These are phyloP conservation scores for Drosophila engyochracea DNA, from an alignment of 2,888 invertebrate genomes.

Conservation along the genomic window DNA sequence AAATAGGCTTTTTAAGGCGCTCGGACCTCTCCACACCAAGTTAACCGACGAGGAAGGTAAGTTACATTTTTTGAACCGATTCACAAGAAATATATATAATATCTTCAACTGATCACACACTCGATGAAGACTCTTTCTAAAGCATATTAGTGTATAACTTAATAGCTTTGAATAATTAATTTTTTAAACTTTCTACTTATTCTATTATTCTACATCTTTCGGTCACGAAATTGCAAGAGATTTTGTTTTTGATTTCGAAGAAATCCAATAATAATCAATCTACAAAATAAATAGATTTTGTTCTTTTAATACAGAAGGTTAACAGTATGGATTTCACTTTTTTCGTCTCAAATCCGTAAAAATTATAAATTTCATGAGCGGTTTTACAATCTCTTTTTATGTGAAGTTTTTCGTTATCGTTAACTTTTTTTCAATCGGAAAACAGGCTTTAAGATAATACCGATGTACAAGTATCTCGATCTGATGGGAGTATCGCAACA, in stretches of 20 bases:
- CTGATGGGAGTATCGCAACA: background rate
- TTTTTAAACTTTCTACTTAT: background rate
- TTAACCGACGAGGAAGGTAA: constrained; percentile 94
- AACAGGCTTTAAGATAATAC: background rate
- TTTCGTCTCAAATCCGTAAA: background rate
- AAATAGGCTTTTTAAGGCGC: constrained; percentile 92
- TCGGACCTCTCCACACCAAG: constrained; percentile 91
- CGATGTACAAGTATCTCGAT: background rate
- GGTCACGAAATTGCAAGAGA: background rate
- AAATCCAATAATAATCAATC: no score
- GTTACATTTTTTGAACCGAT: constrained; percentile 32
- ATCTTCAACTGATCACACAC: background rate
- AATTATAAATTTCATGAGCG: fast-evolving
- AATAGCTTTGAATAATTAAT: background rate
- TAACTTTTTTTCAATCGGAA: background rate
- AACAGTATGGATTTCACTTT: background rate
- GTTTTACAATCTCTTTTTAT: background rate
- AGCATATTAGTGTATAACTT: background rate
- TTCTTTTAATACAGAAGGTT: background rate
- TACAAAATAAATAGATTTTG: background rate
- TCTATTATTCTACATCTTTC: background rate
- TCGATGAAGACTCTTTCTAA: background rate
- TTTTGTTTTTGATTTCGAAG: background rate
- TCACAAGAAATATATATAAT: background rate
- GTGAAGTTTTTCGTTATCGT: background rate